A percentile compares a stretch with the other conserved stretches of the same genome.
These are phyloP conservation scores for Fundulus diaphanus DNA, from an alignment of 2,797 vertebrate genomes.

Conservation along the genomic window DNA sequence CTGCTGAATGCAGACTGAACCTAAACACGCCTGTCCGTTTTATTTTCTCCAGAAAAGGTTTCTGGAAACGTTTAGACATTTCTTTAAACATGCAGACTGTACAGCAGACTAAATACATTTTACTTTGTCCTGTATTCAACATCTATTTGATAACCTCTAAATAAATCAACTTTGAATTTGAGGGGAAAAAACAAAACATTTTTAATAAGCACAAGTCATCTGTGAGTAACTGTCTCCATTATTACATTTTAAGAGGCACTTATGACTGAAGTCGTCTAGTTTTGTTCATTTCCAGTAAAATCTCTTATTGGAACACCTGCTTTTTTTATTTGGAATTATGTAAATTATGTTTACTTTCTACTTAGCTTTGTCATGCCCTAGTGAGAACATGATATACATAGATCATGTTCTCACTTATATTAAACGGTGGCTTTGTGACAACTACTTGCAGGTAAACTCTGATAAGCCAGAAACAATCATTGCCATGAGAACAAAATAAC, in stretches of 20 bases:
- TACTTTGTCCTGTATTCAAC: too few relatives aligned
- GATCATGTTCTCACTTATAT: too few relatives aligned
- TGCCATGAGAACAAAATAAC: too few relatives aligned
- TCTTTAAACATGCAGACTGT: background rate
- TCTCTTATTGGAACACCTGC: background rate
- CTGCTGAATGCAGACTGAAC: background rate
- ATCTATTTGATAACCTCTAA: background rate
- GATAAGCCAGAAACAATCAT: too few relatives aligned
- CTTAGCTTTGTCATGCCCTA: background rate
- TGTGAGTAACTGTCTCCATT: background rate
- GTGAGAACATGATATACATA: background rate
- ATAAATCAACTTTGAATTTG: background rate
- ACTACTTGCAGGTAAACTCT: too few relatives aligned
- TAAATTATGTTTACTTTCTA: background rate
- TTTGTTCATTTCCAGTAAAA: background rate
- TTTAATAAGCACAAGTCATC: background rate
- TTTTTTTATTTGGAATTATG: background rate
- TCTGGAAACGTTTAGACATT: background rate
- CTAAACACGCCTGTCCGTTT: background rate
- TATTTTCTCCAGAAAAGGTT: background rate
- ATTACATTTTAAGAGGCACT: background rate
- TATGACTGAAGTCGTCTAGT: background rate
- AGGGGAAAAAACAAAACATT: background rate
- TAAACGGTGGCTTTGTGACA: too few relatives aligned
- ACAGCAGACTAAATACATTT: background rate